Evolutionary conservation across 2,113 vertebrate genomes (phyloP), one percentile per base, ranked within the genome.

Genomic region (Pollimyrus isidori): DNA sequence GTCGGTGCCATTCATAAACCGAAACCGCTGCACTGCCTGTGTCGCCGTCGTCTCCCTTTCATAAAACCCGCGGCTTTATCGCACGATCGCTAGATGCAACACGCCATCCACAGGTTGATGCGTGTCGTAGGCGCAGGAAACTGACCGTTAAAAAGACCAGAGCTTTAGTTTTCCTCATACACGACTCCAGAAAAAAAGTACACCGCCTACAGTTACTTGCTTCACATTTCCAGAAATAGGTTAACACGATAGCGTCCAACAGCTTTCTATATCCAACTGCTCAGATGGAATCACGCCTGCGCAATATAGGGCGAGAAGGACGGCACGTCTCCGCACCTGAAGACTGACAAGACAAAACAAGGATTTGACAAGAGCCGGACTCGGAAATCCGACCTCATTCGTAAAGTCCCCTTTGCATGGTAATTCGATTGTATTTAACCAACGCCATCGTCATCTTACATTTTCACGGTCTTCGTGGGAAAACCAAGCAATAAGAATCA

Each of bases 1-100:
- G 95, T 92, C 97, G 96, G 95, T 95, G 97, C 98, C 98, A 98
- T 99, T 97, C 97, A 99, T 96, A 95, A 96, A 96, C 93, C 94
- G 94, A 93, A 93, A 91, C 92, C 91, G 94, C 94, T 94, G 94
- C 94, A 89, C 94, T 91, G 49, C 88, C 92, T 90, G 94, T 94
- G 92, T 95, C 94, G 93, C 89, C 87, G 87, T 52, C 83, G 82
- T 91, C 89, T 87, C 52, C 90, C 87, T 92, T 84, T 91, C 91
- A 93, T 95, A 91, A 88, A 94, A 93, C 92, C 90, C 90, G 89
- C 91, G 91, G 73, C 73, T 80, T 80, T 80, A 80, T 80, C 49
- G 26, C 91, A 73, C 50, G 89, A 91, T 89, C 83, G 73, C 88
- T 89, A 88, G 80, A 90, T 89, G 92, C 89, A 69, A 90, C 92